phyloP scores from a whole-genome alignment of 2,888 invertebrate species.

The Clistopyga incitator region DNA sequence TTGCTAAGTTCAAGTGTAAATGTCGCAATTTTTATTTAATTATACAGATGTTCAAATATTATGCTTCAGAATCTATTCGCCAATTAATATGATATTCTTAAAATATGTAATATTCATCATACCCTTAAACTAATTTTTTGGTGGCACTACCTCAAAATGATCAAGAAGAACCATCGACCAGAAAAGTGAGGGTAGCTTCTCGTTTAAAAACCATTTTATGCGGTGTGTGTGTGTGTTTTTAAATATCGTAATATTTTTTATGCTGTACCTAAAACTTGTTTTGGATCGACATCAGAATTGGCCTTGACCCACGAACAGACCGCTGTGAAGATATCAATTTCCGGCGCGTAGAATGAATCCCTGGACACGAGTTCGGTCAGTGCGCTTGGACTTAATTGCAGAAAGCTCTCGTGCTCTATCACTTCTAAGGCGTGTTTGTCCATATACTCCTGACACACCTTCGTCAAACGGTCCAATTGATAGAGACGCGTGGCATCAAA shows the following conservation, averaged over 20 bases:
- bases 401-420: slow-evolving; percentile 93
- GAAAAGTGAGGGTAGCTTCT: no score
- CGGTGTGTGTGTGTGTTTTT: no score
- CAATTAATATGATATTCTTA: not conserved
- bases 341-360: slow-evolving; percentile 98
- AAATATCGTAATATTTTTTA: not conserved
- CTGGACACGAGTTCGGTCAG: slow-evolving; percentile 94
- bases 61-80: no score
- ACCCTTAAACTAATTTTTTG: not conserved
- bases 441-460: slow-evolving; percentile 93
- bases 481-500: slow-evolving; percentile 95
- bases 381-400: slow-evolving; percentile 92
- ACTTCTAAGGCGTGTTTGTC: slow-evolving; percentile 95
- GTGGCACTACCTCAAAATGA: not conserved
- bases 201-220: no score
- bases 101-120: no score
- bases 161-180: not conserved
- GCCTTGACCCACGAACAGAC: slow-evolving; percentile 94
- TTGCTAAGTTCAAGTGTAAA: no score
- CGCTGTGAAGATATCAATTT: slow-evolving; percentile 97
- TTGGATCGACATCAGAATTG: slow-evolving; percentile 87
- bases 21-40: no score
- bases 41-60: no score
- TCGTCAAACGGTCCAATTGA: slow-evolving; percentile 86
- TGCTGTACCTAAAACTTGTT: slow-evolving; percentile 76